Evolutionary conservation across 2,797 vertebrate species (phyloP), one percentile per base, ranked within the genome.

Genomic region (Urosaurus nigricauda): DNA sequence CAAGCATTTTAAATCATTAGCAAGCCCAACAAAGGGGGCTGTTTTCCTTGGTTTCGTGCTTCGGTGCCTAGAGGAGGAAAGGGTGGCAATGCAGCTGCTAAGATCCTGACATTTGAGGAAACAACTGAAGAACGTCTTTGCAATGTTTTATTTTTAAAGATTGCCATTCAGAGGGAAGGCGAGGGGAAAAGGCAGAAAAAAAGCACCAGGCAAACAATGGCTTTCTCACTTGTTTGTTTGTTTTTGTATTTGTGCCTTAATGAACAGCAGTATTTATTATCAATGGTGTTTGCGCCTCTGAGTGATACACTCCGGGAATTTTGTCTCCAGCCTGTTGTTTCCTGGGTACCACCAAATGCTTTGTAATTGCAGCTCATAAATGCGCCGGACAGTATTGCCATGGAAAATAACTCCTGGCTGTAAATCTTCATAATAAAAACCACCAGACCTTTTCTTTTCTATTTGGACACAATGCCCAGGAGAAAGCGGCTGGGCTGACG

Each of bases 361-460:
- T 51, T 79, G 93, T 93, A 95, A 95, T 93, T 92, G 93, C 92
- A 85, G 93, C 91, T 95, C 92, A 86, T 93, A 93, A 95, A 91
- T 79, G 93, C 24, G 9, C 92, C 2, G 83, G 94, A 87, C 84
- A 70, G 75, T 32, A 94, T 78, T 83, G 93, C 96, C 92, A 89
- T 75, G 95, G 94, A 95, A 94, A 93, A 93, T 90, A 95, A 92
- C 94, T 93, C 89, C 93, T 68, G 37, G 90, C 93, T 93, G 94
- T 93, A 95, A 95, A 94, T 95, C 91, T 94, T 92, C 89, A 92
- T 93, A 88, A 91, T 90, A 92, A 93, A 93, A 93, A 85, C 58
- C 92, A 93, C 82, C 90, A 87, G 93, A 93, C 86, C 91, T 94
- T 92, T 79, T 35, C 92, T 93, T 91, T 92, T 19, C 88, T 9